Evolutionary conservation across 1,140 invertebrate species (phyloP).

Genomic region (Eurosta solidaginis): DNA sequence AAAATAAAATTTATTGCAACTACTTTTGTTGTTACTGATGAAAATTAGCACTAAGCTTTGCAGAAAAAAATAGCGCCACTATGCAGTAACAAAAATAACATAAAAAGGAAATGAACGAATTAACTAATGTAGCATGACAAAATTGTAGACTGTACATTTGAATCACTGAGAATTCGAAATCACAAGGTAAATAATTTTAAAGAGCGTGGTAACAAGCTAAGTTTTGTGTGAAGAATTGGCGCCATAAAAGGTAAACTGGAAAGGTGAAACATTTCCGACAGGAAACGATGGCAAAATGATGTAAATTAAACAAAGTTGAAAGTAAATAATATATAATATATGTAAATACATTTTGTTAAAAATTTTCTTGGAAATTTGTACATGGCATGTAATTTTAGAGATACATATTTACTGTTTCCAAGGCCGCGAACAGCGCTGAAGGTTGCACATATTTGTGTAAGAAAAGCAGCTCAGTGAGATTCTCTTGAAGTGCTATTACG

Average conservation of each 20-base stretch:
- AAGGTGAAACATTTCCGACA: neutral
- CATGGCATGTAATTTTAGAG: too few relatives aligned
- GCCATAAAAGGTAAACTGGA: neutral
- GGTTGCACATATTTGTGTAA: too few relatives aligned
- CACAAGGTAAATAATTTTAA: neutral
- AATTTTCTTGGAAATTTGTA: too few relatives aligned
- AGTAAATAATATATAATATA: neutral
- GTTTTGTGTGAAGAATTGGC: neutral
- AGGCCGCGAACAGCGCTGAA: too few relatives aligned
- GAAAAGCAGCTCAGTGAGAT: too few relatives aligned
- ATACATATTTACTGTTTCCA: too few relatives aligned
- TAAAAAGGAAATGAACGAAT: neutral
- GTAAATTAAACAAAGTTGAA: neutral
- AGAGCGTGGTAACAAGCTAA: neutral
- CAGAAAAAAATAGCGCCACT: neutral
- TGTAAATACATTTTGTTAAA: neutral
- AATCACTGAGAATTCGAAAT: neutral
- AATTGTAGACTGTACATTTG: slow-evolving; percentile 11
- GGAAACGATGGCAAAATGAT: neutral
- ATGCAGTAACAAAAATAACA: neutral
- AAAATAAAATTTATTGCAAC: neutral
- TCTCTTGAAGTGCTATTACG: too few relatives aligned
- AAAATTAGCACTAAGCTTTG: neutral
- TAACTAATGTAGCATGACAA: neutral
- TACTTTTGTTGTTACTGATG: neutral